Evolutionary conservation across 2,888 invertebrate species (phyloP).

Genomic region (Seira musarum): DNA sequence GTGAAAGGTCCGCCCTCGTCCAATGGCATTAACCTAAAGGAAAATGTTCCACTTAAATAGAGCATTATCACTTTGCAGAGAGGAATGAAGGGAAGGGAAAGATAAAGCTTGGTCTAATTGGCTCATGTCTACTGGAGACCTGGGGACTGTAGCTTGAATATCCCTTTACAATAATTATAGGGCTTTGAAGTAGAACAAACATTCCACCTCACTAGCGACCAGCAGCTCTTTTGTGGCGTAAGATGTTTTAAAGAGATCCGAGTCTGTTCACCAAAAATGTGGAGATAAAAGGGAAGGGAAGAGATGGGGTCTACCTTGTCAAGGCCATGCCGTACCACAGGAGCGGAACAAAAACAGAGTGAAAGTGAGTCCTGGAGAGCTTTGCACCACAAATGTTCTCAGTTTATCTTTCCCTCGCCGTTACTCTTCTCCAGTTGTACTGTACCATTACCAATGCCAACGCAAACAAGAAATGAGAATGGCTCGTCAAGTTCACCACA

Average conservation of each 20-base stretch:
- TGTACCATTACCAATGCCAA: constrained; percentile 10
- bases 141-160: background rate
- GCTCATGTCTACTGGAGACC: constrained; percentile 16
- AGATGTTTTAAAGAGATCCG: no score
- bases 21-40: background rate
- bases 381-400: no score
- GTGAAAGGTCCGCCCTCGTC: background rate
- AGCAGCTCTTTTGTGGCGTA: no score
- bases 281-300: background rate
- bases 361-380: no score
- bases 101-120: constrained; percentile 42
- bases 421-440: no score
- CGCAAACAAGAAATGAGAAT: background rate
- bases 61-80: constrained; percentile 32
- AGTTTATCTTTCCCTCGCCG: no score
- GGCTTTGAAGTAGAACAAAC: no score
- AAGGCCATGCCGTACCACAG: background rate
- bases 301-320: background rate
- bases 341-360: no score
- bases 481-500: background rate
- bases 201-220: no score
- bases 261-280: background rate
- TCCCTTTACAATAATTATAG: no score
- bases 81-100: background rate
- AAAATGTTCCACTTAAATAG: background rate